phyloP scores from a whole-genome alignment of 1,140 invertebrate genomes.

The Ips nitidus region DNA sequence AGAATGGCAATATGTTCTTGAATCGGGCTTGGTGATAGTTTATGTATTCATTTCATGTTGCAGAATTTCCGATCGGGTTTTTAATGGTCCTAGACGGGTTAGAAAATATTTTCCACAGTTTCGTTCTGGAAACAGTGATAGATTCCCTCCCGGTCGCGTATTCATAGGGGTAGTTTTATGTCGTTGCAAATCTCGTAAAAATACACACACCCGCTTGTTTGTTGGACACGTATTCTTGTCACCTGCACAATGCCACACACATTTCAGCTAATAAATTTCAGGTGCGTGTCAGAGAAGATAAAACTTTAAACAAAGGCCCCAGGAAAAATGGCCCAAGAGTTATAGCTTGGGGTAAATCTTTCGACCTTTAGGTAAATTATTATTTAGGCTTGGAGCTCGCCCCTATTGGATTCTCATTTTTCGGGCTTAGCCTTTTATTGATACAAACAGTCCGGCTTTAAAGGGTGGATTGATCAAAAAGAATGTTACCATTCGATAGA shows the following conservation, averaged over 20 bases:
- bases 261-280: conserved; percentile 17
- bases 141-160: no score
- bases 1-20: conserved; percentile 8
- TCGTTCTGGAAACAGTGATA: no score
- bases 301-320: conserved; percentile 13
- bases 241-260: conserved; percentile 8
- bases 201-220: conserved; percentile 2
- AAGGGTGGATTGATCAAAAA: not conserved
- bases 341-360: conserved; percentile 9
- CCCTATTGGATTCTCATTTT: conserved; percentile 15
- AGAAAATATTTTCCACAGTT: no score
- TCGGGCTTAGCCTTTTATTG: conserved; percentile 9
- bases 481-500: conserved; percentile 3
- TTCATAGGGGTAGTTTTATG: no score
- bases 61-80: conserved; percentile 3
- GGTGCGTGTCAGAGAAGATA: conserved; percentile 10
- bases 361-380: conserved; percentile 7
- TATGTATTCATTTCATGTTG: conserved; percentile 1
- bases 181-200: not conserved
- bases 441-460: conserved; percentile 14
- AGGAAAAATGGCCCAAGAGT: conserved; percentile 12
- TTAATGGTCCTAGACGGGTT: not conserved
- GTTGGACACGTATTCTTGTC: conserved; percentile 7
- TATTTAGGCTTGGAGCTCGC: not conserved
- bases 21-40: not conserved